phyloP scores from a whole-genome alignment of 2,797 vertebrate species.

The Nannoperca australis region DNA sequence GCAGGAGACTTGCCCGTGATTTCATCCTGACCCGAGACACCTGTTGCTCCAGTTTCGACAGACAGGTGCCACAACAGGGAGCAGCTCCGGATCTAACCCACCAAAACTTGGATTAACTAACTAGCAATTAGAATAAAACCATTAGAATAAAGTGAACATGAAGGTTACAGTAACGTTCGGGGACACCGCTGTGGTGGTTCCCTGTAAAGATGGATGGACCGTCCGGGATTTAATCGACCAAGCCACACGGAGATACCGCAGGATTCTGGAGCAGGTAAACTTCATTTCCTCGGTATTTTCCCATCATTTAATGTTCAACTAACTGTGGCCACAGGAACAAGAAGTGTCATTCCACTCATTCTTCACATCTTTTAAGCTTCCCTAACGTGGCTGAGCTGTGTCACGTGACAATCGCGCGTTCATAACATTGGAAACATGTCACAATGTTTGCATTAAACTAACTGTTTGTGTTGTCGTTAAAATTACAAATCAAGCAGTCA shows the following conservation, averaged over 20 bases:
- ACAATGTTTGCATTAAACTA: background rate
- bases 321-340: accelerated
- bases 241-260: slow-evolving; percentile 91
- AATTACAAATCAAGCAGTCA: no score
- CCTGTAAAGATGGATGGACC: slow-evolving; percentile 90
- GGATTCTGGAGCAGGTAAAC: slow-evolving; percentile 90
- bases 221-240: slow-evolving; percentile 91
- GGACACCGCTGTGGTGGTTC: slow-evolving; percentile 91
- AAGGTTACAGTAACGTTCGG: slow-evolving; percentile 95
- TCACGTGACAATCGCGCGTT: slow-evolving; percentile 56
- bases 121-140: no score
- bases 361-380: background rate
- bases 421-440: background rate
- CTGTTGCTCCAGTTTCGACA: slow-evolving; percentile 75
- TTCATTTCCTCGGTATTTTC: accelerated
- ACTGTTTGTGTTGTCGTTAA: background rate
- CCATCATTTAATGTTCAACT: accelerated
- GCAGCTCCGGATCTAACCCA: background rate
- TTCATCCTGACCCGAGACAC: slow-evolving; percentile 74
- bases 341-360: background rate
- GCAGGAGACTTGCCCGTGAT: slow-evolving; percentile 23
- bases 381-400: background rate
- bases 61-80: slow-evolving; percentile 56
- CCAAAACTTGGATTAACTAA: slow-evolving; percentile 13
- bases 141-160: slow-evolving; percentile 74